Percentiles rank a stretch among this genome's conserved stretches.
These are phyloP conservation scores for Mesochorus sp. DNA, from an alignment of 2,888 invertebrate species.

Conservation along the genomic window DNA sequence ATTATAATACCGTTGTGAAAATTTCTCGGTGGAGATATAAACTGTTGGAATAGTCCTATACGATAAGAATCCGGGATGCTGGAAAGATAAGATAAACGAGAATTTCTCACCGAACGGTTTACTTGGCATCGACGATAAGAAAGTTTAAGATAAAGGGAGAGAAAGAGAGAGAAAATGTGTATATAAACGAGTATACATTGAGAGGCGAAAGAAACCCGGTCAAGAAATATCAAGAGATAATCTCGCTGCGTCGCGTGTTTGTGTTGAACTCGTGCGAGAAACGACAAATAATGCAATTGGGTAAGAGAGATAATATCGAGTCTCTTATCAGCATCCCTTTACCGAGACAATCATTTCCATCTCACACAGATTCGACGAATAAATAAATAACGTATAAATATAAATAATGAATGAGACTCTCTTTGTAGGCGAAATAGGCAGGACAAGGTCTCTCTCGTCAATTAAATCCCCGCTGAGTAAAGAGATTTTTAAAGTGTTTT, in stretches of 20 bases:
- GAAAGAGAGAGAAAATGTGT: slow-evolving; percentile 10
- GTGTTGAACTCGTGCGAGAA: neutral
- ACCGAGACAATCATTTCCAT: neutral
- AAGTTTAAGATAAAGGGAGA: slow-evolving; percentile 4
- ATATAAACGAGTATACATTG: neutral
- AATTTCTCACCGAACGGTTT: slow-evolving; percentile 26
- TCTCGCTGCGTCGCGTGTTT: neutral
- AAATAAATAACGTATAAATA: neutral
- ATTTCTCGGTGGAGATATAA: neutral
- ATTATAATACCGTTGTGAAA: too few species aligned
- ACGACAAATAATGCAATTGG: slow-evolving; percentile 27
- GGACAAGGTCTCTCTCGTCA: slow-evolving; percentile 30
- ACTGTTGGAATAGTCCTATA: slow-evolving; percentile 2
- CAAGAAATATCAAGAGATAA: slow-evolving; percentile 39
- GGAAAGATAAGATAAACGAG: slow-evolving; percentile 40
- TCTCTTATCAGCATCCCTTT: slow-evolving; percentile 32
- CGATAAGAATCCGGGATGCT: slow-evolving; percentile 34
- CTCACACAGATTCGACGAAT: neutral
- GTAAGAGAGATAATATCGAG: slow-evolving; percentile 6
- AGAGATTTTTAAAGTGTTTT: neutral
- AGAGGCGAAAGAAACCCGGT: slow-evolving; percentile 30
- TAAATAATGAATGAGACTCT: neutral
- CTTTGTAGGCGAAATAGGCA: neutral
- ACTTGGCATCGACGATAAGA: slow-evolving; percentile 32
- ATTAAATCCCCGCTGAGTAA: neutral